These are phyloP conservation scores for Aphelenchoides fujianensis DNA, from an alignment of 1,140 invertebrate species.

Conservation along the genomic window DNA sequence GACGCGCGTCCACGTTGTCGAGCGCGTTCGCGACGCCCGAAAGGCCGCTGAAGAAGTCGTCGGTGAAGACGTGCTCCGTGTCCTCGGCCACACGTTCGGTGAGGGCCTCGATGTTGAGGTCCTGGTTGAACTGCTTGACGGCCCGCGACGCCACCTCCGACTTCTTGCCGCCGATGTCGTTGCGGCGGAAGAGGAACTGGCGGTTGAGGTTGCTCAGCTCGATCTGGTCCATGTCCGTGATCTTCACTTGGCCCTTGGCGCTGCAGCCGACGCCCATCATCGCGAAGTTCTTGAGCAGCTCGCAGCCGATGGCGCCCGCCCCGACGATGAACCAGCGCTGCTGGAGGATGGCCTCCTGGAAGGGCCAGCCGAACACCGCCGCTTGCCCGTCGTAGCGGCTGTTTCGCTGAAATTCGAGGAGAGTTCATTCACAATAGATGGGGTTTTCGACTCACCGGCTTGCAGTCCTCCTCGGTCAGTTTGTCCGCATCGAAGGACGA, in stretches of 20 bases:
- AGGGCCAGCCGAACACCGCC: constrained; percentile 84
- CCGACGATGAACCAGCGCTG: constrained; percentile 76
- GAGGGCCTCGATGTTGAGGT: constrained; percentile 79
- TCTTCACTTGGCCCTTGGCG: constrained; percentile 61
- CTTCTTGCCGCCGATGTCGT: constrained; percentile 87
- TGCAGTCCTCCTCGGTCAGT: constrained; percentile 73
- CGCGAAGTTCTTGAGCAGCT: constrained; percentile 95
- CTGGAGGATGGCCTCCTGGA: constrained; percentile 77
- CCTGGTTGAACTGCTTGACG: constrained; percentile 79
- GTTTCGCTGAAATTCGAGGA: constrained; percentile 38
- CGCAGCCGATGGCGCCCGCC: constrained; percentile 92
- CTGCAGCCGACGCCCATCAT: constrained; percentile 67
- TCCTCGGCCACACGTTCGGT: constrained; percentile 90
- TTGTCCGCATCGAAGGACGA: constrained; percentile 62
- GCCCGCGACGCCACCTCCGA: constrained; percentile 80
- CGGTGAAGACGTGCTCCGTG: constrained; percentile 88
- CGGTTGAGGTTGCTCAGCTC: constrained; percentile 97
- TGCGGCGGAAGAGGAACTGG: constrained; percentile 91
- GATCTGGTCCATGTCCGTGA: constrained; percentile 99
- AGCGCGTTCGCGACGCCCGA: constrained; percentile 94
- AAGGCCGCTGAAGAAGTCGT: constrained; percentile 85
- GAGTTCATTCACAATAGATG: no score
- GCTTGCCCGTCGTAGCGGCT: constrained; percentile 87
- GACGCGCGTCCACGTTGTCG: constrained; percentile 93
- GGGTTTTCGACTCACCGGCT: constrained; percentile 67